phyloP scores from a whole-genome alignment of 2,113 vertebrate genomes.

The Rhinopomastus cyanomelas region DNA sequence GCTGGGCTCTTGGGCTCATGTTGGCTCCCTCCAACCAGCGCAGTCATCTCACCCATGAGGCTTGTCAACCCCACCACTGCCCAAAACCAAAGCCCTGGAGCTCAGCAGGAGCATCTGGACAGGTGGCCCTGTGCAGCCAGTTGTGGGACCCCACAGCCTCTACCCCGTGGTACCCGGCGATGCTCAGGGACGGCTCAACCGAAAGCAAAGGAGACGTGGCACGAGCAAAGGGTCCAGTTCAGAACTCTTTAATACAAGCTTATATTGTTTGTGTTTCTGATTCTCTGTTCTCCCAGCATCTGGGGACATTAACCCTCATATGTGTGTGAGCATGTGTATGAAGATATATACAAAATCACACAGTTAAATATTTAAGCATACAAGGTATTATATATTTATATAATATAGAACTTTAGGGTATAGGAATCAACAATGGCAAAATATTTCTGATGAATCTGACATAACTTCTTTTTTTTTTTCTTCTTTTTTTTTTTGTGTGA shows the following conservation, averaged over 20 bases:
- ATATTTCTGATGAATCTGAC: conserved; percentile 80
- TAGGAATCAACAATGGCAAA: conserved; percentile 84
- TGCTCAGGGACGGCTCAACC: not conserved
- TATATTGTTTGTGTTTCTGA: conserved; percentile 70
- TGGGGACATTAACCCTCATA: conserved; percentile 64
- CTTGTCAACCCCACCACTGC: not conserved
- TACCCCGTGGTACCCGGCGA: accelerated
- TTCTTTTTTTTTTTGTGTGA: conserved; percentile 3
- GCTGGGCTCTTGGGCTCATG: accelerated
- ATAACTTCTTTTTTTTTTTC: conserved; percentile 35
- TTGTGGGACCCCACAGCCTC: not conserved
- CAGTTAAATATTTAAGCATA: conserved; percentile 77
- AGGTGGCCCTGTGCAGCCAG: not conserved
- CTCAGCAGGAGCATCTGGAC: not conserved
- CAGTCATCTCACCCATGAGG: not conserved
- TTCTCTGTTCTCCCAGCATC: conserved; percentile 58
- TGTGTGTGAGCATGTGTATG: conserved; percentile 50
- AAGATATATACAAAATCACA: conserved; percentile 76
- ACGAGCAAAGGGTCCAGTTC: conserved; percentile 51
- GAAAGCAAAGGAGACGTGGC: conserved; percentile 59
- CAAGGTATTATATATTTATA: conserved; percentile 85
- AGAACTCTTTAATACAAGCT: conserved; percentile 74
- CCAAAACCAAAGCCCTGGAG: not conserved
- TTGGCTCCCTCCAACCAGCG: not conserved
- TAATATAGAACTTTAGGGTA: conserved; percentile 85